A percentile compares a stretch with the other conserved stretches of the same genome.
phyloP scores from a whole-genome alignment of 2,113 vertebrate species.

The Lampris incognitus region DNA sequence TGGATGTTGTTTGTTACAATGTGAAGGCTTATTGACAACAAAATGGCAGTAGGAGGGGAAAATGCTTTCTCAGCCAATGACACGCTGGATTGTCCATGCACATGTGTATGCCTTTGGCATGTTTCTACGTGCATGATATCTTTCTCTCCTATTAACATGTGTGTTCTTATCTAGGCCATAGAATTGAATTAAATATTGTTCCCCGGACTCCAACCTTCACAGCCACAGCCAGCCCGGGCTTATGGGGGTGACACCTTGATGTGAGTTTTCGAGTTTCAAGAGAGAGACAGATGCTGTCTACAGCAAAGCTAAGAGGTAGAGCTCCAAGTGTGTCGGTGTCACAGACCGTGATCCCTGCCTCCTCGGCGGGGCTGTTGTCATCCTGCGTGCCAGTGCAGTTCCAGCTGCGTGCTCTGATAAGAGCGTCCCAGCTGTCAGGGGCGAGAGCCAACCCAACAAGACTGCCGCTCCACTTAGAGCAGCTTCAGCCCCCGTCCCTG shows the following conservation, averaged over 20 bases:
- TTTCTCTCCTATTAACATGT: neutral
- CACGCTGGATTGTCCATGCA: neutral
- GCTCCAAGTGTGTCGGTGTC: slow-evolving; percentile 61
- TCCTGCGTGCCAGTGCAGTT: slow-evolving; percentile 52
- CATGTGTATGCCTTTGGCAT: neutral
- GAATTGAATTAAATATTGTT: slow-evolving; percentile 28
- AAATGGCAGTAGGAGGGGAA: slow-evolving; percentile 6
- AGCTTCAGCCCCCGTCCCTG: slow-evolving; percentile 35
- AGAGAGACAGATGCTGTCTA: slow-evolving; percentile 58
- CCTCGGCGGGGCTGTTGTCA: slow-evolving; percentile 42
- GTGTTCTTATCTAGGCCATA: neutral
- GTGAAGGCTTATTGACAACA: slow-evolving; percentile 9
- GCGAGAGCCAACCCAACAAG: slow-evolving; percentile 46
- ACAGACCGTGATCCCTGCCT: slow-evolving; percentile 56
- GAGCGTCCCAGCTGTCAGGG: slow-evolving; percentile 63
- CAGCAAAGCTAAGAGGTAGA: slow-evolving; percentile 51
- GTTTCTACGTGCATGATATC: no score
- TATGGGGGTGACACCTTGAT: slow-evolving; percentile 32
- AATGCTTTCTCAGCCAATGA: neutral
- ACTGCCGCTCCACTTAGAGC: slow-evolving; percentile 37
- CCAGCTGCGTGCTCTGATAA: slow-evolving; percentile 67
- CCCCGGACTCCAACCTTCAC: neutral
- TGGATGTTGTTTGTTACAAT: slow-evolving; percentile 2
- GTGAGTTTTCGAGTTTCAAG: slow-evolving; percentile 41
- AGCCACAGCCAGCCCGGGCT: slow-evolving; percentile 15